Evolutionary conservation across 2,113 vertebrate genomes (phyloP).

Genomic region (Colinus virginianus): DNA sequence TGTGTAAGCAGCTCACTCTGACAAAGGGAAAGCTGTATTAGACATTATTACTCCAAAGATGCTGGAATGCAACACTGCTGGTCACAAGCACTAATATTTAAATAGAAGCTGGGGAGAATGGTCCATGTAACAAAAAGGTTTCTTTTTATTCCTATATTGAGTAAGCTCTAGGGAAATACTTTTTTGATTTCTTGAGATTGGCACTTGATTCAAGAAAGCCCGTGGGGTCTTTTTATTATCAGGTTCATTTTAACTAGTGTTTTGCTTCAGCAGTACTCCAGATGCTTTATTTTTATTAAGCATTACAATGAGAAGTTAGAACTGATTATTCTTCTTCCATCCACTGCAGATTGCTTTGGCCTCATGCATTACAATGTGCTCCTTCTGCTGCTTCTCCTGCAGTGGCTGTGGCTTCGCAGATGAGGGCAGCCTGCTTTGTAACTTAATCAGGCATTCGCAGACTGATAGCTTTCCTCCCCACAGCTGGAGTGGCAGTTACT

Average conservation of each 20-base stretch:
- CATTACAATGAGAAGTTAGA: conserved; percentile 2
- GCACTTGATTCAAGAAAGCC: conserved; percentile 14
- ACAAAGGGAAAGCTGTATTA: neutral
- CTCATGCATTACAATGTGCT: neutral
- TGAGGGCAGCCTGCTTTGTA: accelerated
- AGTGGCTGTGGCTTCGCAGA: accelerated
- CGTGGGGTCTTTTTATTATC: conserved; percentile 19
- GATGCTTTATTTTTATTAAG: conserved; percentile 47
- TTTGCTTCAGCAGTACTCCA: conserved; percentile 20
- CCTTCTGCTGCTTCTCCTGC: accelerated
- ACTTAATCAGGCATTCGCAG: neutral
- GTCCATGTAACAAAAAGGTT: neutral
- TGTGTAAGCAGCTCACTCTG: neutral
- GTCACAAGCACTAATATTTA: neutral
- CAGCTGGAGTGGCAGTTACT: accelerated
- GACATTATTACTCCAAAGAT: accelerated
- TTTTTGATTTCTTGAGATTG: conserved; percentile 34
- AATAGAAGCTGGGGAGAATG: neutral
- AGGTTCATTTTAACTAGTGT: conserved; percentile 37
- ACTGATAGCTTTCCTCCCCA: accelerated
- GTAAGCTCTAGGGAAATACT: conserved; percentile 47
- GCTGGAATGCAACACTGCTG: neutral
- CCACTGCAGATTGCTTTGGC: neutral
- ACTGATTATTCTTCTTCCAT: neutral
- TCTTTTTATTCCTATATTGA: conserved; percentile 28